phyloP scores from a whole-genome alignment of 2,113 vertebrate genomes.

The Coptodon rendalli region DNA sequence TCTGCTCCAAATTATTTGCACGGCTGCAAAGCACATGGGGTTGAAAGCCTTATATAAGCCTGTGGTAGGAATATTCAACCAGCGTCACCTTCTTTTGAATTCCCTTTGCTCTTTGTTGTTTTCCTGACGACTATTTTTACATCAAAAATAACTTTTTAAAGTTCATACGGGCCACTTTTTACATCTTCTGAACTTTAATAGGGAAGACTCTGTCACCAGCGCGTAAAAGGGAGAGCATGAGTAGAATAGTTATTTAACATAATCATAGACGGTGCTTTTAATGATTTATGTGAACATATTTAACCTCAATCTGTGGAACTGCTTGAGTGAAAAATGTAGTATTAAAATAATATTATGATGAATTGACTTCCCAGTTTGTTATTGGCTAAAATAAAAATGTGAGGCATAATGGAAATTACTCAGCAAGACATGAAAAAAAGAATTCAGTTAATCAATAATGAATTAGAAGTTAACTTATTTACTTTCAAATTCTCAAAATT shows the following conservation, averaged over 20 bases:
- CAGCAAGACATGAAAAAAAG: background rate
- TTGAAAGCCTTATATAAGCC: constrained; percentile 61
- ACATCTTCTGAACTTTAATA: background rate
- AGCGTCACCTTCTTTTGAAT: constrained; percentile 47
- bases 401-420: background rate
- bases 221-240: background rate
- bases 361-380: background rate
- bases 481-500: rapidly evolving
- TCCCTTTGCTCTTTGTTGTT: constrained; percentile 17
- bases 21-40: constrained; percentile 61
- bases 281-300: background rate
- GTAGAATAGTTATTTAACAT: background rate
- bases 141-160: background rate
- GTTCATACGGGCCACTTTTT: background rate
- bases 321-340: no score
- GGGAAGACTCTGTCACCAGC: background rate
- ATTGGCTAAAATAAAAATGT: background rate
- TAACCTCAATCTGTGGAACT: background rate
- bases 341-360: background rate
- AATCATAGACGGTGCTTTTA: background rate
- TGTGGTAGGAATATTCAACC: constrained; percentile 53
- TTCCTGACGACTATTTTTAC: background rate
- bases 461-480: rapidly evolving
- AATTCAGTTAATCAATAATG: rapidly evolving
- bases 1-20: constrained; percentile 58